Evolutionary conservation across 2,888 invertebrate genomes (phyloP), one percentile per base, ranked within the genome.

Genomic region (Troglohyphantes excavatus): DNA sequence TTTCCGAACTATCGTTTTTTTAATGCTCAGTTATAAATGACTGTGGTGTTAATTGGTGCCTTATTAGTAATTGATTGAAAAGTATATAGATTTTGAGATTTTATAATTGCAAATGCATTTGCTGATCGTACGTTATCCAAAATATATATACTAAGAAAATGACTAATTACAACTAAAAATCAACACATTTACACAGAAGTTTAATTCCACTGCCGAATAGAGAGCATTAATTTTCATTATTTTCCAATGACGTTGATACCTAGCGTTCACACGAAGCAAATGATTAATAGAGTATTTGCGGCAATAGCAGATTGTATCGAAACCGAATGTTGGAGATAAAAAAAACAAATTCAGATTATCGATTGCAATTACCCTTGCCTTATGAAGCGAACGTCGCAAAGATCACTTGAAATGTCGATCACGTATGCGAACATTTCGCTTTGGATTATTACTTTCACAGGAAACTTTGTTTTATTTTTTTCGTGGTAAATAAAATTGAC

Each of bases 401-500:
- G 21, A 23, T 33, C 26, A 65, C 63, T 78, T 65, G 39, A 43
- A 39, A 78, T 21, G 63, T 43, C 21, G 23, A 63, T 63, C 76
- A 78, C 76, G 78, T 65, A 59, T 26, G 9, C 26, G 59, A 61
- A 65, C 21, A 63, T 65, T 65, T 33, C 29, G 29, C n/a, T 29
- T 23, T 43, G 23, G 29, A n/a, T 29, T 39, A 43, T 43, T 65
- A 23, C 78, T 78, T 78, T 65, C 78, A 39, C 23, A 23, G 7
- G 26, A 39, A 63, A 39, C 63, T 29, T 65, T 78, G 39, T 63
- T 63, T 65, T 75, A 29, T 61, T 65, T 63, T 63, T 63, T 78
- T 43, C 26, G 33, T 23, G 19, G 23, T 78, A 39, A 23, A 65
- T 23, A 65, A 23, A 78, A 65, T 39, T 33, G 43, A 9, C 78